Base-by-base conservation (phyloP, 2,888 invertebrate species). In the Hartigia nigra region DNA sequence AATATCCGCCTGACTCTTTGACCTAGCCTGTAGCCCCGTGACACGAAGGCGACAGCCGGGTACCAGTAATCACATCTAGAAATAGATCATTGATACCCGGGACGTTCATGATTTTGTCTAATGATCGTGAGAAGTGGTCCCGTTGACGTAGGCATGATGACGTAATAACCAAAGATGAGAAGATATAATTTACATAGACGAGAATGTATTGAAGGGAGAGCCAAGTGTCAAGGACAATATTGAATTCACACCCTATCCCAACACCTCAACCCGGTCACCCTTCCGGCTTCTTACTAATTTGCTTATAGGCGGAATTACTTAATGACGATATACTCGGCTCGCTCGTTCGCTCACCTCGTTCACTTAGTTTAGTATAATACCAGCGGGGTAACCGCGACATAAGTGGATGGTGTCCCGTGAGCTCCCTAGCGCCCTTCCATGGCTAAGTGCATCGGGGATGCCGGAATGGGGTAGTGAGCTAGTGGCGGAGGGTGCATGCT, bases 381-480 rank as follows among this genome's bases (percentile, higher is more conserved):
- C 86, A 85, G 86, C 76, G 75, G 79, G 86, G 85, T 83, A 87
- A 88, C 88, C 87, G 82, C 87, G 84, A 84, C 84, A 85, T 85
- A 88, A 88, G 88, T 87, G 87, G 87, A 87, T 87, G 86, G 84
- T 87, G 88, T 86, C 84, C 86, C 82, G 87, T 83, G 85, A 84
- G 77, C 84, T 83, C 80, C 82, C 82, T 81, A 81, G 84, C 84
- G 80, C 86, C 86, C 84, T 84, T 83, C 82, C 79, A 83, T 81
- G 82, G 86, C 86, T 87, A 88, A 88, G 88, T 88, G 88, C 87
- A 86, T 84, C 83, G 78, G 83, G 85, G 85, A 70, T 78, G 82
- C 31, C 55, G 39, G 23, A 55, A 55, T 55, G 55, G 55, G 55
- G 9, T 55, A 23, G 55, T 3, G 31, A 84, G 82, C 82, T 81